Evolutionary conservation across 2,113 vertebrate species (phyloP), one percentile per base, ranked within the genome.

Genomic region (Pteropus alecto): DNA sequence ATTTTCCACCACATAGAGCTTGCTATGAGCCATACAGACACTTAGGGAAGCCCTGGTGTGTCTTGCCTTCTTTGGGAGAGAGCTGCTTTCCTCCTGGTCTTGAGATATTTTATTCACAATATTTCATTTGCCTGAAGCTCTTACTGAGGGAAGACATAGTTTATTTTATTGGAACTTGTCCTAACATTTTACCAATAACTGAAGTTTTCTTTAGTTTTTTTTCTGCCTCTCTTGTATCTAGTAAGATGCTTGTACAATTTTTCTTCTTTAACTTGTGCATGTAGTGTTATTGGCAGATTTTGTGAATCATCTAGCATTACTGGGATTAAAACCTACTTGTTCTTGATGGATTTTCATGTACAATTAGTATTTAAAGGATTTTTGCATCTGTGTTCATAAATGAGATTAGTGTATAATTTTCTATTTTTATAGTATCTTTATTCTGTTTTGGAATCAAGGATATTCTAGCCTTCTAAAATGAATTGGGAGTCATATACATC

Each of bases 211-310:
- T 7, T 77, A 74, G n/a, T 8, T 58, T 63, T 81, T 82, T 86
- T 63, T 19, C 7, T 82, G 1, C 43, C 38, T 76, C 35, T 68
- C 30, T 93, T 85, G 13, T 19, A 92, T 68, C 41, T 92, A n/a
- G 77, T 85, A 33, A 71, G 63, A 46, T 70, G 21, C 74, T 94
- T 9, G 22, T 87, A 79, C 26, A 91, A 14, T 51, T 93, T 94
- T 94, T 92, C 38, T 82, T 94, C n/a, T 88, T 94, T 96, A 41
- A 81, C 76, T 46, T 94, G 15, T 87, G 63, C 94, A 54, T 71
- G 21, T 93, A 56, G 24, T 82, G 2, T 92, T 82, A 54, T 82
- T 88, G 87, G 26, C 13, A 89, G 78, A 58, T 78, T 94, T 96
- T 97, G 54, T 92, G 46, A 93, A 67, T 79, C 3, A n/a, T n/a